These are phyloP conservation scores for Orthosia incerta DNA, from an alignment of 2,888 invertebrate genomes.

Conservation along the genomic window DNA sequence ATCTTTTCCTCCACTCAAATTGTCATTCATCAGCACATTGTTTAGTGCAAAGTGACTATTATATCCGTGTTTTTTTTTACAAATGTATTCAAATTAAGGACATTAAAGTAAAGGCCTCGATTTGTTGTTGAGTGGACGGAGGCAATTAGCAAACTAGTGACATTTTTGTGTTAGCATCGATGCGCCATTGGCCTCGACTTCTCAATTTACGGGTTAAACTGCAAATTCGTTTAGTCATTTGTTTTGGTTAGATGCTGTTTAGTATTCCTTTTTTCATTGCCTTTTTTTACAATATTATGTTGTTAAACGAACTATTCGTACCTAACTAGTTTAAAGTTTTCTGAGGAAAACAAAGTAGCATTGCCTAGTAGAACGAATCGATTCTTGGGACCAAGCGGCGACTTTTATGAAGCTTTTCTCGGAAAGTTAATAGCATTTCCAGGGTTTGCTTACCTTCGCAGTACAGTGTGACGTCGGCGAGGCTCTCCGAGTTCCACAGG, in stretches of 20 bases:
- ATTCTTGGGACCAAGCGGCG: not conserved
- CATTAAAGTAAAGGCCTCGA: conserved; percentile 37
- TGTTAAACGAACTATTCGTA: not conserved
- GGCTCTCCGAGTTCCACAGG: conserved; percentile 97
- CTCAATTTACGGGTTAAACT: conserved; percentile 20
- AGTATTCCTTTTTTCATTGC: not conserved
- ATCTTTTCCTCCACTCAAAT: not conserved
- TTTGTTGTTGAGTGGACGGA: conserved; percentile 34
- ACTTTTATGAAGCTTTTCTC: not conserved
- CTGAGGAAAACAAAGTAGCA: not conserved
- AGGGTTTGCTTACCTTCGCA: conserved; percentile 95
- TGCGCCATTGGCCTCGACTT: conserved; percentile 43
- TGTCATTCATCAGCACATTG: conserved; percentile 14
- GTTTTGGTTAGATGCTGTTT: conserved; percentile 16
- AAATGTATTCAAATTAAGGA: conserved; percentile 45
- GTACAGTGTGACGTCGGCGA: conserved; percentile 97
- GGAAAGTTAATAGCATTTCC: not conserved
- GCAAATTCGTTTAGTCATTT: conserved; percentile 31
- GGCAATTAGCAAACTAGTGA: conserved; percentile 52
- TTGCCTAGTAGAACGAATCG: not conserved
- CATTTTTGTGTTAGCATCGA: conserved; percentile 42
- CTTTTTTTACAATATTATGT: not conserved
- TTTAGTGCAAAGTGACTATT: conserved; percentile 22
- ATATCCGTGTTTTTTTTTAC: conserved; percentile 36
- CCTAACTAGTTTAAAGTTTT: not conserved